These are phyloP conservation scores for Bubo blakistoni DNA, from an alignment of 2,113 vertebrate species.

Conservation along the genomic window DNA sequence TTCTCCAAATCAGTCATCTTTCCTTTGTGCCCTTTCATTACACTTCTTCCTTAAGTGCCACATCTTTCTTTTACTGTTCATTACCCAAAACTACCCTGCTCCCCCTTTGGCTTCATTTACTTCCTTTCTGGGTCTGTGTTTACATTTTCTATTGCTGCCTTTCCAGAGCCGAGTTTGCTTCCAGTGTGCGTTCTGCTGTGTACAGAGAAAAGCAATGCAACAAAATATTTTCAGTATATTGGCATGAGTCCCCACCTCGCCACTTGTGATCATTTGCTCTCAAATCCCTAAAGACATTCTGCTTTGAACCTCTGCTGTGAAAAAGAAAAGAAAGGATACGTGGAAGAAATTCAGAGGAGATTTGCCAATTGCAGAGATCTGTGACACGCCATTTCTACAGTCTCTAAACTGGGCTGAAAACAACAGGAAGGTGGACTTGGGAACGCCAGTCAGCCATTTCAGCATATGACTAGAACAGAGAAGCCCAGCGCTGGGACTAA, in stretches of 20 bases:
- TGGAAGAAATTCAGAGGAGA: constrained; percentile 13
- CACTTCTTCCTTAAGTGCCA: constrained; percentile 31
- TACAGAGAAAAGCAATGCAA: constrained; percentile 30
- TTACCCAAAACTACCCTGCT: constrained; percentile 32
- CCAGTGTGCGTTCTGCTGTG: constrained; percentile 5
- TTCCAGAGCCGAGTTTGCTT: constrained; percentile 47
- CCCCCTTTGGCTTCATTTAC: constrained; percentile 22
- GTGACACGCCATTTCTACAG: neutral
- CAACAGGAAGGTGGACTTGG: constrained; percentile 14
- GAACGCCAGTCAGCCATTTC: neutral
- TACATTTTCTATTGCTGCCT: constrained; percentile 50
- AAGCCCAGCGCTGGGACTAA: neutral
- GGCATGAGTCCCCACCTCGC: neutral
- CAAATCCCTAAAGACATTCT: constrained; percentile 26
- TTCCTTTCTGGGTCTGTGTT: constrained; percentile 57
- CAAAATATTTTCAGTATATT: constrained; percentile 41
- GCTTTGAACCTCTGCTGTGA: constrained; percentile 39
- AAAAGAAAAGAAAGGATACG: neutral
- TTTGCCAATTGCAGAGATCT: neutral
- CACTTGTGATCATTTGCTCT: constrained; percentile 34
- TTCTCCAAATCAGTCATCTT: constrained; percentile 38
- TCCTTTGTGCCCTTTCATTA: constrained; percentile 25
- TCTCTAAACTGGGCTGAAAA: neutral
- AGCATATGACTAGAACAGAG: neutral
- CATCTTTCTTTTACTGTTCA: constrained; percentile 28